Conservation (phyloP, 2,797 vertebrate species). For the Lepus oiostolus region DNA sequence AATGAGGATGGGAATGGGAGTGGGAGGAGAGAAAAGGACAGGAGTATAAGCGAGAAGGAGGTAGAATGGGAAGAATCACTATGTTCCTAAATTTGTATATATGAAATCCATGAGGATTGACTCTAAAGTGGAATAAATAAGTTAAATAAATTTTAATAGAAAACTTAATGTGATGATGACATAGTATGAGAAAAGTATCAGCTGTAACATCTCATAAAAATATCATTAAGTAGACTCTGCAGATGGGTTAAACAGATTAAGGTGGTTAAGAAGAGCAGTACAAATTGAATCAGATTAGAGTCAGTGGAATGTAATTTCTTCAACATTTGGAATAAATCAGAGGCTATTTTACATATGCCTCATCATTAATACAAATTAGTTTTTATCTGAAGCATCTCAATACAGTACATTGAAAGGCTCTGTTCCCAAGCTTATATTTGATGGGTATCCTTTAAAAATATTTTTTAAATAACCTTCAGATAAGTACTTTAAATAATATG, state of each 20-base stretch:
- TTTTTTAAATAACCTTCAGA: slow-evolving; percentile 50
- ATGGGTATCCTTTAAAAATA: slow-evolving; percentile 45
- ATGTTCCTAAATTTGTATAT: background rate
- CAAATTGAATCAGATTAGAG: background rate
- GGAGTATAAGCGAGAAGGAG: no score
- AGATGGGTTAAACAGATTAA: background rate
- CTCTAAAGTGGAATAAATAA: background rate
- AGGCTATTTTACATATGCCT: background rate
- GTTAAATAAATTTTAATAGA: background rate
- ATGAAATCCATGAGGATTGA: no score
- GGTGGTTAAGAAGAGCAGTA: background rate
- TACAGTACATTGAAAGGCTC: slow-evolving; percentile 47
- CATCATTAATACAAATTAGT: slow-evolving; percentile 28
- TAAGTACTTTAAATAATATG: slow-evolving; percentile 19
- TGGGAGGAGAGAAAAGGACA: no score
- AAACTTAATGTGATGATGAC: background rate
- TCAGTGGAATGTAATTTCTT: background rate
- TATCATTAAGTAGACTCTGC: background rate
- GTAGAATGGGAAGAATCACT: background rate
- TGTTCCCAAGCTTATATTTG: slow-evolving; percentile 26
- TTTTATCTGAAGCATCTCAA: slow-evolving; percentile 60
- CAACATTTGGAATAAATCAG: slow-evolving; percentile 44
- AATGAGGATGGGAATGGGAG: no score
- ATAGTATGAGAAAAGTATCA: background rate
- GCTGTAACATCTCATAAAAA: background rate